phyloP scores from a whole-genome alignment of 1,140 invertebrate genomes.

The Hylaeus volcanicus region DNA sequence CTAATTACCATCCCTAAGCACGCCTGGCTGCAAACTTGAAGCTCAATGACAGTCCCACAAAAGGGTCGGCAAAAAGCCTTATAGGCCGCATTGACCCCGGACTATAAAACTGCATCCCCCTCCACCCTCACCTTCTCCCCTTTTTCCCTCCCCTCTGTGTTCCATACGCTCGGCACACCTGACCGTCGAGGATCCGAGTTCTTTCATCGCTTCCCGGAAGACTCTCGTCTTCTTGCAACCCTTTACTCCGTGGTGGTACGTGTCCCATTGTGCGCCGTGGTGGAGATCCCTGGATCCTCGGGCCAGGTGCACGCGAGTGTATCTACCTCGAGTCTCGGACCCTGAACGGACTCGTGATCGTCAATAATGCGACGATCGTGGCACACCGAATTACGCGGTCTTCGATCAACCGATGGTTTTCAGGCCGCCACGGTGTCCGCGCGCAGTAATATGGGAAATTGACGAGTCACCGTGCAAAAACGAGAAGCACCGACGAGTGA shows the following conservation, averaged over 20 bases:
- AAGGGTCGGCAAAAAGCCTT: slow-evolving; percentile 41
- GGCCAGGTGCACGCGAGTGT: slow-evolving; percentile 56
- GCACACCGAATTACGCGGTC: slow-evolving; percentile 46
- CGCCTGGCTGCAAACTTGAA: background rate
- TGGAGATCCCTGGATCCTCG: slow-evolving; percentile 43
- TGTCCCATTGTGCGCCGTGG: slow-evolving; percentile 61
- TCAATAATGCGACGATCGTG: slow-evolving; percentile 57
- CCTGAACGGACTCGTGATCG: slow-evolving; percentile 43
- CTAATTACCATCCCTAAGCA: background rate
- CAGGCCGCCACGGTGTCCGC: background rate
- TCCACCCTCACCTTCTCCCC: no score
- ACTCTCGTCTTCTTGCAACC: slow-evolving; percentile 67
- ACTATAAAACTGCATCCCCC: slow-evolving; percentile 52
- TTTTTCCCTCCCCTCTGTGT: background rate
- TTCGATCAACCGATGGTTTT: background rate
- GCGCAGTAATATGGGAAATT: background rate
- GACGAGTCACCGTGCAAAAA: slow-evolving; percentile 27
- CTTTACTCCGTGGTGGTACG: slow-evolving; percentile 61
- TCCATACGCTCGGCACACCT: slow-evolving; percentile 56
- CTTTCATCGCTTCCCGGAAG: slow-evolving; percentile 73
- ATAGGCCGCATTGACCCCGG: slow-evolving; percentile 48
- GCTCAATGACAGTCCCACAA: slow-evolving; percentile 38
- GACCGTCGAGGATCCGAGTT: slow-evolving; percentile 61
- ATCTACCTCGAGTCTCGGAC: slow-evolving; percentile 28
- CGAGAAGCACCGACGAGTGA: background rate